Base-by-base conservation (phyloP, 2,797 vertebrate species). In the Eremophila alpestris region DNA sequence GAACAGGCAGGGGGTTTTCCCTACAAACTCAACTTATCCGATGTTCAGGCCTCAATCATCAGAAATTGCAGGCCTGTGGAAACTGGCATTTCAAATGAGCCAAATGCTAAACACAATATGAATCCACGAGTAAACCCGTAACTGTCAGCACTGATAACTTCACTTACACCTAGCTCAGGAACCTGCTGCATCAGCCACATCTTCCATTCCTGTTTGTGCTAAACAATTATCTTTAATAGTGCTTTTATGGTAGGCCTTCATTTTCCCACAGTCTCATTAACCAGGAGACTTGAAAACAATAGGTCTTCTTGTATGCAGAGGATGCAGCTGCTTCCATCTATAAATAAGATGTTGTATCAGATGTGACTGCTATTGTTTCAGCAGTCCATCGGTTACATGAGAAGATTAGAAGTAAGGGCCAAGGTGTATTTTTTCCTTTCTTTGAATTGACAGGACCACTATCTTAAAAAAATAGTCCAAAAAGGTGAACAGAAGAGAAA, bases 321-420 rank as follows among this genome's bases (percentile, higher is more conserved):
- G 95, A 96, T 87, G 85, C 96, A 96, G 97, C 97, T 97, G 97
- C 90, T 96, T 96, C 96, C 96, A 97, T 36, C 88, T 96, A 85
- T 91, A 92, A 96, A 85, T 68, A 96, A 87, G 89, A 92, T 21
- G 48, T 69, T 84, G 48, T 51, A 94, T 82, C 68, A 84, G 79
- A 52, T 58, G 36, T 55, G 58, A 94, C 71, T 65, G n/a, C 83
- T 94, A 92, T 88, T 96, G 96, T 95, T 95, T 93, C 67, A 80
- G 70, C 55, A 86, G 75, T 52, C 71, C 59, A 89, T 40, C 0
- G 0, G 90, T 67, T 67, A 87, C 41, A 83, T 27, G 69, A 91
- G 73, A 60, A 41, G 34, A 91, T 82, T 40, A 83, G 56, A 95
- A 49, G 51, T 75, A 94, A 81, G 85, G 83, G 79, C 87, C 73